phyloP scores from a whole-genome alignment of 2,888 invertebrate genomes.

The Erebia ligea region DNA sequence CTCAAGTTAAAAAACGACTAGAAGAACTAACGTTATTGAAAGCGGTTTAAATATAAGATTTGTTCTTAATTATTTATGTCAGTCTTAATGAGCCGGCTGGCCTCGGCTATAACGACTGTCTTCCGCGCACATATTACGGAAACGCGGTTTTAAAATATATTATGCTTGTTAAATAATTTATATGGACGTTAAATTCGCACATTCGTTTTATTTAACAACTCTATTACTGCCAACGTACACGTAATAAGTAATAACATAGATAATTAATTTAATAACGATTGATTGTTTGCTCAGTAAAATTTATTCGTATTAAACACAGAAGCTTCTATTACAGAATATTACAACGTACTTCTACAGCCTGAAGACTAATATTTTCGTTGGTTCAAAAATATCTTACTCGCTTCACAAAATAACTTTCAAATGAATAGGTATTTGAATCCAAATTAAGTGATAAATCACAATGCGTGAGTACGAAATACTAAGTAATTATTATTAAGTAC shows the following conservation, averaged over 20 bases:
- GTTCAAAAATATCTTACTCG: not conserved
- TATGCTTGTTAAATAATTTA: constrained; percentile 10
- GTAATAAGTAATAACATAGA: not conserved
- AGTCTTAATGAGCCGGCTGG: constrained; percentile 43
- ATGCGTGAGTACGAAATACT: too few relatives aligned
- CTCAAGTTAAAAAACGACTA: constrained; percentile 13
- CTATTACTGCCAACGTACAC: not conserved
- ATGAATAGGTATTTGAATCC: not conserved
- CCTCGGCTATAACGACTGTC: constrained; percentile 44
- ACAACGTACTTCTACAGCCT: too few relatives aligned
- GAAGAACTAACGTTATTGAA: constrained; percentile 19
- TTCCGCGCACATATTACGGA: constrained; percentile 43
- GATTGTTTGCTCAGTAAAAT: not conserved
- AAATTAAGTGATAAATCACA: too few relatives aligned
- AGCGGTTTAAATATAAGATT: constrained; percentile 23
- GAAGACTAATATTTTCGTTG: not conserved
- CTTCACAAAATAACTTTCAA: not conserved
- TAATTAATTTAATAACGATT: not conserved
- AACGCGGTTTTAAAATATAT: constrained; percentile 19
- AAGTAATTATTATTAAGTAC: too few relatives aligned
- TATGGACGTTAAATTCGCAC: constrained; percentile 17
- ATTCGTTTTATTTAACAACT: constrained; percentile 11
- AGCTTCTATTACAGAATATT: too few relatives aligned
- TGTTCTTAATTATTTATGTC: constrained; percentile 39
- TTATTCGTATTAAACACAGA: too few relatives aligned